A percentile compares a stretch with the other conserved stretches of the same genome.
phyloP scores from a whole-genome alignment of 2,113 vertebrate genomes.

The Sisor rabdophorus region DNA sequence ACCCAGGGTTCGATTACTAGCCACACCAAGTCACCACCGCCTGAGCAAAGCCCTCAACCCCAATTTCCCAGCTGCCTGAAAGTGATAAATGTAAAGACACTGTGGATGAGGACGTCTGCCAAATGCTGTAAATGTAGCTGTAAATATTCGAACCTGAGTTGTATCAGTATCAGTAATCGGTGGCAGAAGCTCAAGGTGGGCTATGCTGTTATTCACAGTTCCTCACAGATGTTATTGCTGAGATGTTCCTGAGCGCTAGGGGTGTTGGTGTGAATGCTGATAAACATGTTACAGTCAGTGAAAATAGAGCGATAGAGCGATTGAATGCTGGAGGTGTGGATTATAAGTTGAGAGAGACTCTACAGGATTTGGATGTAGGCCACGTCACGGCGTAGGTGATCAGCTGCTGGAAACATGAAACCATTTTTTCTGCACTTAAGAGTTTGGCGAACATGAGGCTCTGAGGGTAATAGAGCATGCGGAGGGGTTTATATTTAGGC shows the following conservation, averaged over 20 bases:
- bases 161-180: neutral
- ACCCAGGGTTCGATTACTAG: no score
- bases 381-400: neutral
- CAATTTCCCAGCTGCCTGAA: no score
- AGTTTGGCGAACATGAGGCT: neutral
- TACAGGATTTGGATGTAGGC: neutral
- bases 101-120: no score
- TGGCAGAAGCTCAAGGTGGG: neutral
- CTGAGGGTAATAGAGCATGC: neutral
- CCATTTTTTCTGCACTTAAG: neutral
- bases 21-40: no score
- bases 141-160: no score
- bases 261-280: neutral
- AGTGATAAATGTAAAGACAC: no score
- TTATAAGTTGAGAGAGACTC: neutral
- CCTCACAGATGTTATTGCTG: neutral
- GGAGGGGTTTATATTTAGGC: constrained; percentile 21
- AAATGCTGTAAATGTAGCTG: no score
- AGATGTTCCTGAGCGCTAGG: neutral
- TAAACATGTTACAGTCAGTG: neutral
- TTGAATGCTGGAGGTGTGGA: neutral
- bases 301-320: neutral
- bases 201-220: neutral
- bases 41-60: no score
- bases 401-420: constrained; percentile 10